Evolutionary conservation across 2,797 vertebrate genomes (phyloP), one percentile per base, ranked within the genome.

Genomic region (Mormyrops attenuatus): DNA sequence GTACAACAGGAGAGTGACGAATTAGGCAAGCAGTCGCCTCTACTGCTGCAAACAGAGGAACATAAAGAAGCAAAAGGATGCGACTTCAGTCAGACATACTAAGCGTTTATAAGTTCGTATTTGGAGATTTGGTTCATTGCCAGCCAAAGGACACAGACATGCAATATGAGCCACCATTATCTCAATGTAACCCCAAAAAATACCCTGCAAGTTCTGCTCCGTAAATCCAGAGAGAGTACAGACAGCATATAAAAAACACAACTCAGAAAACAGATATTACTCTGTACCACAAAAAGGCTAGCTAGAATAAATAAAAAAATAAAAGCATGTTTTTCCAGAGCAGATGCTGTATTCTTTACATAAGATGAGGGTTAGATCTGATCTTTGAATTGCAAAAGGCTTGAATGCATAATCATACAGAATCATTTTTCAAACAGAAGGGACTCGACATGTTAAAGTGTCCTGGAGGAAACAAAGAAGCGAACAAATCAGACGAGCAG

Each of bases 1-100:
- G 91, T 92, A 77, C 55, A 91, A 52, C 41, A 86, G 52, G 88
- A 89, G 89, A 87, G 91, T 92, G 92, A 93, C 91, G 90, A 92
- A 92, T 92, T 92, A 92, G 91, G 92, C 90, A 92, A 26, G 34
- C 44, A 85, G 41, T 9, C 2, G 0, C 49, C 5, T 20, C 5
- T 2, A 2, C 50, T 26, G 85, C 22, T 86, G 30, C 22, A 57
- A 57, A 87, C 26, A 17, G 49, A 50, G 60, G 85, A 55, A n/a
- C 4, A 3, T 13, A 44, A 41, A 52, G 8, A 85, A 57, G 26
- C 57, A 50, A 30, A 92, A 93, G 92, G 89, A 22, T 30, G 50
- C 52, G 3, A 30, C 41, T 30, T 26, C 34, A 47, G 17, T 6
- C n/a, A 47, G 34, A 47, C 38, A 34, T 49, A 8, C 49, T 66